Conservation (phyloP, 2,797 vertebrate species). For the Sebastes alutus region DNA sequence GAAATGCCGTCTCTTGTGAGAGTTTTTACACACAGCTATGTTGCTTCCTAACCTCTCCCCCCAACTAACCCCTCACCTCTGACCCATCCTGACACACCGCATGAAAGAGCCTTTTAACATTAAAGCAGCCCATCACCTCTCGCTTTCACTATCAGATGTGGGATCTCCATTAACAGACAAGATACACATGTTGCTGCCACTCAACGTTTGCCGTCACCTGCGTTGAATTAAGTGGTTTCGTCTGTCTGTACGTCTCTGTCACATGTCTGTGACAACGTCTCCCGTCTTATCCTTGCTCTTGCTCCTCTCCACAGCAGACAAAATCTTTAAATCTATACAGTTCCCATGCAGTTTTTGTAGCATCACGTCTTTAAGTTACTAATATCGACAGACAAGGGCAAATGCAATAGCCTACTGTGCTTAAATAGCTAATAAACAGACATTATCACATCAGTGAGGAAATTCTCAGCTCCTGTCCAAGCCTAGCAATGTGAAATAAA, state of each 20-base stretch:
- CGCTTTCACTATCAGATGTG: slow-evolving; percentile 33
- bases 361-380: neutral
- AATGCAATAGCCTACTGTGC: neutral
- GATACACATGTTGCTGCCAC: slow-evolving; percentile 57
- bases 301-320: neutral
- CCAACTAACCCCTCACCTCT: slow-evolving; percentile 25
- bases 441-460: neutral
- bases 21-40: slow-evolving; percentile 24
- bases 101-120: slow-evolving; percentile 62
- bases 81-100: slow-evolving; percentile 53
- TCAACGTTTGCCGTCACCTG: slow-evolving; percentile 19
- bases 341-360: neutral
- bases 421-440: neutral
- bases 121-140: slow-evolving; percentile 38
- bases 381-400: neutral
- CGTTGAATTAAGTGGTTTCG: neutral
- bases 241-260: neutral
- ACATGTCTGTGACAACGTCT: neutral
- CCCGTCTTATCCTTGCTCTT: neutral
- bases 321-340: neutral
- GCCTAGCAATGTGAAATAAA: neutral
- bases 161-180: slow-evolving; percentile 45
- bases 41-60: neutral
- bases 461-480: neutral
- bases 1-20: neutral